A percentile compares a stretch with the other conserved stretches of the same genome.
These are phyloP conservation scores for Agonopterix arenella DNA, from an alignment of 2,888 invertebrate species.

Conservation along the genomic window DNA sequence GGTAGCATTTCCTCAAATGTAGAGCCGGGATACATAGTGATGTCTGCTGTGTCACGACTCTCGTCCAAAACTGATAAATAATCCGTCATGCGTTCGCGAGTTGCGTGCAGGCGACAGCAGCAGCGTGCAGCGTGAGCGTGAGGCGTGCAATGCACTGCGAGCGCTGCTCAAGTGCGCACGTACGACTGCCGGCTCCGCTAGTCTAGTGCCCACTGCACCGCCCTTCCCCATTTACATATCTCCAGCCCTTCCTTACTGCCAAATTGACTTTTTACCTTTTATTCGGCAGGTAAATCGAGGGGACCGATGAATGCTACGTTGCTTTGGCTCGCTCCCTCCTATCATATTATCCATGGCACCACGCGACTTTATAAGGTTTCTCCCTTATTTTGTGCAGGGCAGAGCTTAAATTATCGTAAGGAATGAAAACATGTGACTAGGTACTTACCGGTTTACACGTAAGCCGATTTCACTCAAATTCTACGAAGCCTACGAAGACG, in stretches of 20 bases:
- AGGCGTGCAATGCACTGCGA: slow-evolving; percentile 29
- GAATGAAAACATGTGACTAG: slow-evolving; percentile 6
- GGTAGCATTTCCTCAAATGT: slow-evolving; percentile 56
- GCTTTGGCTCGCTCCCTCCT: slow-evolving; percentile 40
- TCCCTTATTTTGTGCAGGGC: slow-evolving; percentile 23
- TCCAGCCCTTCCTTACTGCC: slow-evolving; percentile 68
- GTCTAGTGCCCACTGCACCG: slow-evolving; percentile 55
- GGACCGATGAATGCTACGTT: slow-evolving; percentile 56
- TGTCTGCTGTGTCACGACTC: slow-evolving; percentile 23
- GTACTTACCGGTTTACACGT: slow-evolving; percentile 10
- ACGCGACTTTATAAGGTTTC: slow-evolving; percentile 23
- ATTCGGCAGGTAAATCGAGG: slow-evolving; percentile 73
- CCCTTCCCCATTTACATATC: slow-evolving; percentile 72
- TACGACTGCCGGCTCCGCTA: slow-evolving; percentile 23
- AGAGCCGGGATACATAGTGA: slow-evolving; percentile 62
- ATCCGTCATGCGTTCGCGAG: slow-evolving; percentile 19
- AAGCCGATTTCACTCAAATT: slow-evolving; percentile 9
- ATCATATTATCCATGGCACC: slow-evolving; percentile 30
- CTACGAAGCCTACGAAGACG: slow-evolving; percentile 25
- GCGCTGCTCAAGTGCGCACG: slow-evolving; percentile 32
- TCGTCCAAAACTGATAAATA: slow-evolving; percentile 22
- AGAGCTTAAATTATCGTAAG: slow-evolving; percentile 17
- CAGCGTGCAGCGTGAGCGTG: slow-evolving; percentile 18
- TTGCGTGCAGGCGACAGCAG: slow-evolving; percentile 19
- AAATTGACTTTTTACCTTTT: slow-evolving; percentile 76